Conservation (phyloP, 2,888 invertebrate species). For the Ormyrus thymus region DNA sequence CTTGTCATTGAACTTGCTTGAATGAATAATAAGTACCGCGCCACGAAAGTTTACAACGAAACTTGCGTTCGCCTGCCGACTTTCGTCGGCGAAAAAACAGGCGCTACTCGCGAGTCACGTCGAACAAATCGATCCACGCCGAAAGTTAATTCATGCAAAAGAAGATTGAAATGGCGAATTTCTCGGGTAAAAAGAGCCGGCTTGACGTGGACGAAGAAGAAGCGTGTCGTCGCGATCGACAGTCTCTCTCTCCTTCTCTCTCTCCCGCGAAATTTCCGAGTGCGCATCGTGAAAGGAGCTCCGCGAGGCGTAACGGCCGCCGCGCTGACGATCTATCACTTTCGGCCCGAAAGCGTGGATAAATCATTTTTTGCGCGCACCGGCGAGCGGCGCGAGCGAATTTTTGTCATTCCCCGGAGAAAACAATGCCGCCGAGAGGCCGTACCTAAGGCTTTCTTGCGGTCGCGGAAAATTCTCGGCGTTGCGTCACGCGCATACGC, state of each 20-base stretch:
- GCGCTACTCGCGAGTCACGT: too few relatives aligned
- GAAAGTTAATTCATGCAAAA: neutral
- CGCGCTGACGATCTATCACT: constrained; percentile 36
- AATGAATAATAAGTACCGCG: too few relatives aligned
- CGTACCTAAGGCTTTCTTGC: constrained; percentile 12
- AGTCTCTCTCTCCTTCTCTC: too few relatives aligned
- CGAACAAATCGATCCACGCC: neutral
- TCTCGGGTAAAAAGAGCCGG: neutral
- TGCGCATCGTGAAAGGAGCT: constrained; percentile 27
- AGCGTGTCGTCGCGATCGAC: too few relatives aligned
- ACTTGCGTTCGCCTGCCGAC: too few relatives aligned
- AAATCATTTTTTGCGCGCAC: constrained; percentile 30
- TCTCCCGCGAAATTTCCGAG: neutral
- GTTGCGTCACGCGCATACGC: constrained; percentile 43
- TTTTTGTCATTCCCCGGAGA: constrained; percentile 41
- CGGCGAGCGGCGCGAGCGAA: neutral
- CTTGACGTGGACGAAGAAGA: too few relatives aligned
- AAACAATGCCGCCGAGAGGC: constrained; percentile 34
- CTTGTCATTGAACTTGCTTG: too few relatives aligned
- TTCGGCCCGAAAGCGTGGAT: constrained; percentile 14
- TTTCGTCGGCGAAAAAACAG: too few relatives aligned
- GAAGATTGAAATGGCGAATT: neutral
- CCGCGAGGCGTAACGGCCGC: constrained; percentile 10
- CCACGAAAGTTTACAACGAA: neutral
- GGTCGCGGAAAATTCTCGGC: constrained; percentile 42